Conservation (phyloP, 2,797 vertebrate species). For the Myotis myotis region DNA sequence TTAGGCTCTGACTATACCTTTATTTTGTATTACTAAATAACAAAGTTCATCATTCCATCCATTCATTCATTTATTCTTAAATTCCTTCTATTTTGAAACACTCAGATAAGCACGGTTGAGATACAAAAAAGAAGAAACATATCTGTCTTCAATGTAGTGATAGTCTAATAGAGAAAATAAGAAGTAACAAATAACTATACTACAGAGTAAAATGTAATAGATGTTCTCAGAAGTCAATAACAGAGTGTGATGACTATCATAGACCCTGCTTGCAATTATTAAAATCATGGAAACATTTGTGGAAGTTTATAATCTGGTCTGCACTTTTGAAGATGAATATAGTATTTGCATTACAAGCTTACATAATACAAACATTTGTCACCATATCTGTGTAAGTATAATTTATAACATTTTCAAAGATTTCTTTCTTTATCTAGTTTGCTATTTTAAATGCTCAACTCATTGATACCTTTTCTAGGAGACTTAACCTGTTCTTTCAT, state of each 20-base stretch:
- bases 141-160: background rate
- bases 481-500: background rate
- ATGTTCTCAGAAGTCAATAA: background rate
- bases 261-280: background rate
- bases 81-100: background rate
- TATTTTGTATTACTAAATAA: slow-evolving; percentile 1
- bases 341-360: background rate
- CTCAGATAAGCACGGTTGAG: background rate
- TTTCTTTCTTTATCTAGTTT: background rate
- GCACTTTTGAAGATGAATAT: background rate
- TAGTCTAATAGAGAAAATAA: background rate
- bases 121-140: background rate
- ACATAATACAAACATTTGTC: background rate
- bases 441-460: background rate
- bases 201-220: background rate
- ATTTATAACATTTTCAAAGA: background rate
- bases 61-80: background rate
- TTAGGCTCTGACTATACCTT: background rate
- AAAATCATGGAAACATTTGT: background rate
- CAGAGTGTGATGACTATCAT: background rate
- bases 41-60: background rate
- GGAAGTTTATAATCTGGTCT: background rate
- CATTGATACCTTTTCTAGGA: background rate
- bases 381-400: background rate
- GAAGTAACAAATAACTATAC: background rate